Conservation (phyloP, 2,113 vertebrate genomes). For the Mustelus asterias region DNA sequence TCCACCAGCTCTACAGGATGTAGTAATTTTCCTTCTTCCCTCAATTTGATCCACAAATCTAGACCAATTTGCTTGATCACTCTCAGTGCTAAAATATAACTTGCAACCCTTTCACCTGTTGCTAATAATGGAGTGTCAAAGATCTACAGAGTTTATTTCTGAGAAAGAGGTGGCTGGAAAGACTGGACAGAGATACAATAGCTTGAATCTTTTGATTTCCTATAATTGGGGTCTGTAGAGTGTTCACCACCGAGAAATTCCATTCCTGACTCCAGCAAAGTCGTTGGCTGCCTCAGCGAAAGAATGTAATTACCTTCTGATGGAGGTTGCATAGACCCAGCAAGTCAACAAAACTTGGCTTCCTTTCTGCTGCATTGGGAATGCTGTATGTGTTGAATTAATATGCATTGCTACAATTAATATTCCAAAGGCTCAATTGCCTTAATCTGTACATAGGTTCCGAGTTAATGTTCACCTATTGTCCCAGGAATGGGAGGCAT, state of each 20-base stretch:
- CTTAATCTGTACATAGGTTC: neutral
- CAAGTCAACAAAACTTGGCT: neutral
- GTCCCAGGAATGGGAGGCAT: too few species aligned
- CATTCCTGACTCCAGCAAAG: neutral
- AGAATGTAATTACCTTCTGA: neutral
- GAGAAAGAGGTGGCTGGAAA: neutral
- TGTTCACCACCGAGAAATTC: neutral
- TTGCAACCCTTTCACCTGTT: neutral
- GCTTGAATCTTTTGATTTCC: neutral
- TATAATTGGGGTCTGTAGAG: neutral
- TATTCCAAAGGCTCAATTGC: neutral
- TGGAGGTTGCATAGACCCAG: too few species aligned
- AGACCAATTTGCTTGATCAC: neutral
- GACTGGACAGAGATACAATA: neutral
- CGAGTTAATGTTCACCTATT: neutral
- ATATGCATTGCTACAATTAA: neutral
- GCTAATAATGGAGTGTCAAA: neutral
- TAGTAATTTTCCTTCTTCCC: neutral
- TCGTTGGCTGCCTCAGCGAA: neutral
- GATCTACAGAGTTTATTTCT: neutral
- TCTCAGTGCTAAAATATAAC: neutral
- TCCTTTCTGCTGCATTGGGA: neutral
- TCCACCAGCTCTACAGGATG: neutral
- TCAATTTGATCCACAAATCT: neutral
- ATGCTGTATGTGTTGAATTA: too few species aligned